phyloP scores from a whole-genome alignment of 2,888 invertebrate species.

The Muschampia staudingeri region DNA sequence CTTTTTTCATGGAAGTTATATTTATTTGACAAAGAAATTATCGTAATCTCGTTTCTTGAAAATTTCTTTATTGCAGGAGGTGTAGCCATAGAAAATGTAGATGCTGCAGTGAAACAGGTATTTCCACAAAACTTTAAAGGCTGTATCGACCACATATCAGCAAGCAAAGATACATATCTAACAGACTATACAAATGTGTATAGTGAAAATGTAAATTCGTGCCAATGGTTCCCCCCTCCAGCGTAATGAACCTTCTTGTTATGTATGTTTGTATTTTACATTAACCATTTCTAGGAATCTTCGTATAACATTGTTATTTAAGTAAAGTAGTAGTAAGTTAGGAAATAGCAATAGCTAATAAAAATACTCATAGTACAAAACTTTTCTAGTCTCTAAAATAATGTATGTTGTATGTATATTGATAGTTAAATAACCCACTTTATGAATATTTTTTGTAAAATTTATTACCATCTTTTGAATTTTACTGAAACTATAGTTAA shows the following conservation, averaged over 20 bases:
- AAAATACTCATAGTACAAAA: slow-evolving; percentile 84
- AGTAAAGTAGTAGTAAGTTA: not conserved
- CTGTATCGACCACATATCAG: slow-evolving; percentile 92
- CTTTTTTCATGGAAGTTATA: not conserved
- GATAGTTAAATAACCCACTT: slow-evolving; percentile 30
- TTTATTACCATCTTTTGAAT: not conserved
- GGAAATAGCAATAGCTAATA: slow-evolving; percentile 42
- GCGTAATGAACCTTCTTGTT: slow-evolving; percentile 67
- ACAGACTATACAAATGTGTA: slow-evolving; percentile 82
- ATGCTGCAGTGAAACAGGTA: slow-evolving; percentile 83
- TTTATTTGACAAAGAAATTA: not conserved
- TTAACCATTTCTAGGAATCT: not conserved
- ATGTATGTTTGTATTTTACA: not conserved
- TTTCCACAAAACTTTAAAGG: slow-evolving; percentile 92
- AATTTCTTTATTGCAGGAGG: slow-evolving; percentile 84
- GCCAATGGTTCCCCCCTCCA: slow-evolving; percentile 86
- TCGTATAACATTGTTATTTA: slow-evolving; percentile 4
- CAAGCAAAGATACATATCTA: slow-evolving; percentile 75
- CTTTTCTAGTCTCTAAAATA: slow-evolving; percentile 79
- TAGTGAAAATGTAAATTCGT: slow-evolving; percentile 87
- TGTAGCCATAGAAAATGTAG: slow-evolving; percentile 83
- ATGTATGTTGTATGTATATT: not conserved
- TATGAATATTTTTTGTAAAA: slow-evolving; percentile 32
- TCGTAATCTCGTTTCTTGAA: not conserved
- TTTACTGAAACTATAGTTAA: slow-evolving; percentile 22